Evolutionary conservation across 2,113 vertebrate species (phyloP).

Genomic region (Otocyon megalotis): DNA sequence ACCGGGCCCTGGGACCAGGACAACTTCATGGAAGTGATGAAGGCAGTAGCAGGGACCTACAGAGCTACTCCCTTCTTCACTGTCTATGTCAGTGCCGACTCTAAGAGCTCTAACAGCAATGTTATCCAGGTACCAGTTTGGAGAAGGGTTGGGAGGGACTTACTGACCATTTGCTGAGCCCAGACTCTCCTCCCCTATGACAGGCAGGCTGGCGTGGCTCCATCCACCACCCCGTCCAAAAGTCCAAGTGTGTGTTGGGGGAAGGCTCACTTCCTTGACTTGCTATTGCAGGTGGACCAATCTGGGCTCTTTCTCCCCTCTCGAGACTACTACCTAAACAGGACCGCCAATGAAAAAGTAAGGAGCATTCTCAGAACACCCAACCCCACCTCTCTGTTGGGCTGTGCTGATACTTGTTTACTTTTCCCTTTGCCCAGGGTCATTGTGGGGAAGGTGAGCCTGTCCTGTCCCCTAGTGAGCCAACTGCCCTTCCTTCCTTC

Average conservation of each 20-base stretch:
- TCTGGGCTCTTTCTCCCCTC: constrained; percentile 97
- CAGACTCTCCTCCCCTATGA: background rate
- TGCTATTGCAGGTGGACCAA: constrained; percentile 93
- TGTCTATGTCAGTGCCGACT: constrained; percentile 93
- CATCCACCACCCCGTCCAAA: background rate
- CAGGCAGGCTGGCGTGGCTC: background rate
- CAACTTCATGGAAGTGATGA: constrained; percentile 97
- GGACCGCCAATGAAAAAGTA: constrained; percentile 97
- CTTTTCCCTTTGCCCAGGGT: constrained; percentile 7
- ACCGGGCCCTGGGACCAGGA: constrained; percentile 95
- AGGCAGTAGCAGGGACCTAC: constrained; percentile 95
- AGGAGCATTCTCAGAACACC: constrained; percentile 67
- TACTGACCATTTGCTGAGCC: background rate
- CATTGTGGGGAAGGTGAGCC: background rate
- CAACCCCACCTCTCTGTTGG: background rate
- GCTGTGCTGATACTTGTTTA: background rate
- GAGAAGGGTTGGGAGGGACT: background rate
- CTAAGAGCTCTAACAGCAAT: constrained; percentile 98
- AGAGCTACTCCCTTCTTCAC: constrained; percentile 96
- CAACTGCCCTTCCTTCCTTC: background rate
- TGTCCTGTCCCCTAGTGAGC: background rate
- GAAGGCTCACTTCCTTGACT: background rate
- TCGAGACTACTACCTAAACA: constrained; percentile 98
- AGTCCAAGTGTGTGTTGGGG: background rate
- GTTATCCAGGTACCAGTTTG: constrained; percentile 92